phyloP scores from a whole-genome alignment of 2,113 vertebrate species.

The Marmota flaviventris region DNA sequence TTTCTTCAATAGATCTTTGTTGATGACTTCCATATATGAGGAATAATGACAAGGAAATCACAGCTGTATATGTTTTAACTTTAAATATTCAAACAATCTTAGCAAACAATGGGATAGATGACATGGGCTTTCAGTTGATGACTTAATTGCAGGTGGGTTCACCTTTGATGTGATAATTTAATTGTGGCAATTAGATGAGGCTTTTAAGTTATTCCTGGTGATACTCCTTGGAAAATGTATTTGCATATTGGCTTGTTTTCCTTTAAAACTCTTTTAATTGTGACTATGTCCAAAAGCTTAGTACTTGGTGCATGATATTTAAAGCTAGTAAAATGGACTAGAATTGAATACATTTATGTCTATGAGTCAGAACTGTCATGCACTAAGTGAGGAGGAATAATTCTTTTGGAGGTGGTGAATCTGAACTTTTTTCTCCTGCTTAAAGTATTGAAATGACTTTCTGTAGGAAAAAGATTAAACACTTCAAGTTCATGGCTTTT shows the following conservation, averaged over 20 bases:
- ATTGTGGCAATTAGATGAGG: neutral
- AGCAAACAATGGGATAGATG: neutral
- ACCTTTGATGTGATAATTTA: neutral
- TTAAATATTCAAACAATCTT: conserved; percentile 40
- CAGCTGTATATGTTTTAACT: conserved; percentile 19
- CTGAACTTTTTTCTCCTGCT: neutral
- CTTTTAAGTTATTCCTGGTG: conserved; percentile 7
- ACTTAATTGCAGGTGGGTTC: neutral
- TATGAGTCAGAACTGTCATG: neutral
- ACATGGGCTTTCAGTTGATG: neutral
- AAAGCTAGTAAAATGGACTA: neutral
- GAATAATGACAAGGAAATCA: conserved; percentile 32
- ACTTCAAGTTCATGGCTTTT: neutral
- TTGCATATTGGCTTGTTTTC: neutral
- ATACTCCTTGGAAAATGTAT: neutral
- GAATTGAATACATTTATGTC: neutral
- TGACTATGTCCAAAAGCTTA: neutral
- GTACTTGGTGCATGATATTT: neutral
- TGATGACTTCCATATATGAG: neutral
- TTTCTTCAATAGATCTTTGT: neutral
- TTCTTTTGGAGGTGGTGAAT: neutral
- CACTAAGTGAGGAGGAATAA: too few relatives aligned
- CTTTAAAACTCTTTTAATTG: neutral
- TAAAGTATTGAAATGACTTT: neutral
- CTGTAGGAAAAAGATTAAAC: neutral